Percentiles rank a stretch among this genome's conserved stretches.
Conservation (phyloP, 2,797 vertebrate species). For the Pterois miles region DNA sequence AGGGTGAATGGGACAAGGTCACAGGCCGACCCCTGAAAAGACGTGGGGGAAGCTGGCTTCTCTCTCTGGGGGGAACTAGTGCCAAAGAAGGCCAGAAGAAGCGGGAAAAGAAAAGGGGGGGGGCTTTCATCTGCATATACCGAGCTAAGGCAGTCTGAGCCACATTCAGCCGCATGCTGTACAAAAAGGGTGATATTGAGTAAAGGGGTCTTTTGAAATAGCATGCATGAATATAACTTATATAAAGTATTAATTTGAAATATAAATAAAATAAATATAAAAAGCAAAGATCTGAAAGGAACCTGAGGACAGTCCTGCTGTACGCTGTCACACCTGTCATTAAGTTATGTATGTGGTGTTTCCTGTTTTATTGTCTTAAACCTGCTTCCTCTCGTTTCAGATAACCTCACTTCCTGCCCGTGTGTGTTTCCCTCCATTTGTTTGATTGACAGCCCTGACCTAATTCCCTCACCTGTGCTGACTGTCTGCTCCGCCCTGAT, state of each 20-base stretch:
- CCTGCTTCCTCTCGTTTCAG: too few species aligned
- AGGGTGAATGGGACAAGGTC: conserved; percentile 57
- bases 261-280: too few species aligned
- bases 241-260: too few species aligned
- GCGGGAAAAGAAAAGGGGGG: conserved; percentile 25
- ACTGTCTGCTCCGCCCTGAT: too few species aligned
- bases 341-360: too few species aligned
- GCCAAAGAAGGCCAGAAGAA: background rate
- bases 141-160: background rate
- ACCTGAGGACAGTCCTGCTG: background rate
- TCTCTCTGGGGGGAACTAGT: background rate
- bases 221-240: too few species aligned
- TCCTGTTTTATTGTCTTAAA: too few species aligned
- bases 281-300: background rate
- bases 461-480: too few species aligned
- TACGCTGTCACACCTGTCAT: too few species aligned
- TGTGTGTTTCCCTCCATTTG: too few species aligned
- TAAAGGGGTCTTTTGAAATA: background rate
- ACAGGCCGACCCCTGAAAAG: conserved; percentile 36
- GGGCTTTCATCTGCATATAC: background rate
- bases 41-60: conserved; percentile 16
- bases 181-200: background rate
- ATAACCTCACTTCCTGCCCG: too few species aligned
- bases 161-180: background rate
- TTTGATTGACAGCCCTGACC: too few species aligned